A percentile compares a stretch with the other conserved stretches of the same genome.
phyloP scores from a whole-genome alignment of 2,113 vertebrate species.

The Pimephales promelas region DNA sequence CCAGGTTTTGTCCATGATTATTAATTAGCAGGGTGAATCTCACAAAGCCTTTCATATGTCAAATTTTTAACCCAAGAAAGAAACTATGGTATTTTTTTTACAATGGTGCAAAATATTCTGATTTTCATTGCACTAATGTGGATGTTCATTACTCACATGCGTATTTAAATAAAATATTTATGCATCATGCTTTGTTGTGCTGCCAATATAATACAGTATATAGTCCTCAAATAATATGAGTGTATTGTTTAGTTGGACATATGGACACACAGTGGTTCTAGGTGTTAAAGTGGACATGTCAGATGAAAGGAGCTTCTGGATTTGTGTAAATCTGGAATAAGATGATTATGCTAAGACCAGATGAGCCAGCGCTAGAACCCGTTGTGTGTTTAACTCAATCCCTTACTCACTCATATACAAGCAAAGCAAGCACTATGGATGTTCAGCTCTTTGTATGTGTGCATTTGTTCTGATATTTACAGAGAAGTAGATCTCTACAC shows the following conservation, averaged over 20 bases:
- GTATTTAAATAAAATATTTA: background rate
- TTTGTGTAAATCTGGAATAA: conserved; percentile 4
- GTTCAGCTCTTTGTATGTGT: background rate
- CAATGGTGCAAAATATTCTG: background rate
- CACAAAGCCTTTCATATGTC: background rate
- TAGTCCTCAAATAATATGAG: background rate
- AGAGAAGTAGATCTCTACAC: conserved; percentile 99
- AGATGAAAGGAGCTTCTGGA: background rate
- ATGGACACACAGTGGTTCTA: background rate
- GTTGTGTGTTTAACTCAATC: conserved; percentile 1
- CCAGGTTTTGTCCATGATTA: too few species aligned
- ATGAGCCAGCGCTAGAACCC: background rate
- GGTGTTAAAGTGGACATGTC: background rate
- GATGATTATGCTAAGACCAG: background rate
- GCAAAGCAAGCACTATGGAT: background rate
- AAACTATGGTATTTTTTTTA: background rate
- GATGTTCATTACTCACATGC: too few species aligned
- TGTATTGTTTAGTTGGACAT: background rate
- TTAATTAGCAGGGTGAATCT: too few species aligned
- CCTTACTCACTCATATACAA: background rate
- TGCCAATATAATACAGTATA: background rate
- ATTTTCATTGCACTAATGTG: background rate
- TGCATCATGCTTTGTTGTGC: background rate
- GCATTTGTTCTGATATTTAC: conserved; percentile 28
- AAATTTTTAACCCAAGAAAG: background rate